Base-by-base conservation (phyloP, 2,113 vertebrate species). In the Gallinago paraguaiae region DNA sequence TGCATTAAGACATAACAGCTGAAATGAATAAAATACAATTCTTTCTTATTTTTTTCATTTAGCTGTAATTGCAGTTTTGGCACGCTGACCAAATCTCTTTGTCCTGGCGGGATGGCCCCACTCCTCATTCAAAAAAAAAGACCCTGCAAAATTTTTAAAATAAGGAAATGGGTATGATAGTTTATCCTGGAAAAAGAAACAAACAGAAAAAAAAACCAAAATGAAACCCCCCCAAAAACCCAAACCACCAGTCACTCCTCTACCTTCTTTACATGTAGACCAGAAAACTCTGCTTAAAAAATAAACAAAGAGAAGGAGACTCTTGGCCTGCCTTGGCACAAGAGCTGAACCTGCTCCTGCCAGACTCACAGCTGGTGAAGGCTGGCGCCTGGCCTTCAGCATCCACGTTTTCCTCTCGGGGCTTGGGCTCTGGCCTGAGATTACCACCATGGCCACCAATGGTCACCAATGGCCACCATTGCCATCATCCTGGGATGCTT, bases 1-100 rank as follows among this genome's bases (percentile, higher is more conserved):
- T 97, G 88, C 82, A 86, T 93, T 97, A 97, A 98, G 95, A 95
- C 80, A 17, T 96, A 97, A 97, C 93, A 97, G 96, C 96, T 97
- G 95, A 97, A 97, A 93, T 94, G 92, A 97, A 97, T 98, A 96
- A 98, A 97, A 82, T 92, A 91, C 70, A 94, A 96, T 94, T 83
- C 64, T 72, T 94, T 94, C 84, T 91, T 72, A 45, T 84, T 82
- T 93, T 85, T 94, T 92, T 75, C 80, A 72, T 96, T 96, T 92
- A 94, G 51, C 70, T 93, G 20, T 95, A 95, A 95, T 94, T 96
- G 90, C 81, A 79, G 46, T 92, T 97, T 96, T 96, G 91, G 84
- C 83, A 64, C 43, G 61, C 80, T 54, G 71, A 67, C 41, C 76
- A 84, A 43, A 69, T 95, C 41, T 96, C 57, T 92, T 95, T 33